Evolutionary conservation across 2,888 invertebrate genomes (phyloP), one percentile per base, ranked within the genome.

Genomic region (Andrena trimmerana): DNA sequence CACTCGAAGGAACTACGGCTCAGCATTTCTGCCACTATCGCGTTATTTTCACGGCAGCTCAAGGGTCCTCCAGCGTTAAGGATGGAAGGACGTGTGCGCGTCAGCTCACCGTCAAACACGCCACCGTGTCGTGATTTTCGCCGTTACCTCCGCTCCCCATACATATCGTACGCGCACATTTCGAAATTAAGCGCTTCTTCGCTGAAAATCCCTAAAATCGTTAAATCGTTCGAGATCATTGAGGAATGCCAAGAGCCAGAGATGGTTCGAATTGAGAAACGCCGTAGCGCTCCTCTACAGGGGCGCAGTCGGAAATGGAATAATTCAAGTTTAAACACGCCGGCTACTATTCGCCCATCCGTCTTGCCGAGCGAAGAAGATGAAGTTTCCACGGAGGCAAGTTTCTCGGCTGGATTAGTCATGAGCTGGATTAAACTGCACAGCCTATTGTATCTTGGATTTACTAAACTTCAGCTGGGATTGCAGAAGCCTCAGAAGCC

Each of bases 401-500:
- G 87, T 90, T 88, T 90, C 89, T 63, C 83, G 68, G 78, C 71
- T 87, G 87, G 91, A 91, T 91, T 90, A 91, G 83, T 90, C 88
- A 85, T 87, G 82, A 87, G 88, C 82, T 74, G 89, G 90, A 91
- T 91, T 91, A 90, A 88, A 78, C 71, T 72, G 78, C 85, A 63
- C 73, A 73, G 85, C 83, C 89, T 86, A 88, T 91, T 90, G 90
- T 91, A 86, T 83, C 81, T 81, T 77, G 89, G 89, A 90, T 89
- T 90, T 88, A 81, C 80, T 71, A 84, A 90, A 88, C 85, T 90
- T 74, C 20, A 48, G 54, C 52, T 57, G 77, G 71, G 71, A 57
- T 80, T 36, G 70, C 10, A 29, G 70, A 81, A 79, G 69, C 66
- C 71, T 78, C 69, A 33, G 48, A 75, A 71, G 57, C 48, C n/a